Percentiles rank a stretch among this genome's conserved stretches.
These are phyloP conservation scores for Phataginus tricuspis DNA, from an alignment of 2,797 vertebrate species.

Conservation along the genomic window DNA sequence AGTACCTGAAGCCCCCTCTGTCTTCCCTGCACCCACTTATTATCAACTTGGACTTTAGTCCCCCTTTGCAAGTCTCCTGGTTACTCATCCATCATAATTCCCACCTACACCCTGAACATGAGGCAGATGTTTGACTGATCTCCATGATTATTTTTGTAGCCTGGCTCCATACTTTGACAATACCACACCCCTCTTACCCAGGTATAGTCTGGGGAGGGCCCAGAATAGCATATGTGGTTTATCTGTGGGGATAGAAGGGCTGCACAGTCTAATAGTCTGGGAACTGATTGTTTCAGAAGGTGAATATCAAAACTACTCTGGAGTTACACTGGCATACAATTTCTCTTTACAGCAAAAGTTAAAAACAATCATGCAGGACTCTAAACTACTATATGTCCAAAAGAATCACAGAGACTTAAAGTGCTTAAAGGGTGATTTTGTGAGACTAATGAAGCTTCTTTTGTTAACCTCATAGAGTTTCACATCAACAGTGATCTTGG, in stretches of 20 bases:
- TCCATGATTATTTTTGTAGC: constrained; percentile 42
- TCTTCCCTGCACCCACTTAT: neutral
- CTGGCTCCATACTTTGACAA: neutral
- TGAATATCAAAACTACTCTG: neutral
- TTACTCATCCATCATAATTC: constrained; percentile 48
- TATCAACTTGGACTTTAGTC: constrained; percentile 27
- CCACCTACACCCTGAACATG: constrained; percentile 2
- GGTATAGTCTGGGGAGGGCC: neutral
- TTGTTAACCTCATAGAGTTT: neutral
- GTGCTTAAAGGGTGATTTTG: neutral
- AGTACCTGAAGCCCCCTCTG: neutral
- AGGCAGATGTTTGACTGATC: constrained; percentile 49
- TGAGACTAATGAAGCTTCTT: neutral
- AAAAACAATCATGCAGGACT: neutral
- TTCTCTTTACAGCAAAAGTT: neutral
- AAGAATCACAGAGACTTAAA: neutral
- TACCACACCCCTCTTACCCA: constrained; percentile 21
- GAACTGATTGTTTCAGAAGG: constrained; percentile 22
- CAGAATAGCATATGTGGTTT: constrained; percentile 11
- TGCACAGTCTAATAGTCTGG: neutral
- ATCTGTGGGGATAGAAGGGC: neutral
- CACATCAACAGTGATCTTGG: neutral
- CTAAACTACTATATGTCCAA: neutral
- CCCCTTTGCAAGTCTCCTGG: neutral
- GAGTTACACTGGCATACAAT: neutral